Conservation (phyloP, 2,888 invertebrate species). For the Pollenia angustigena region DNA sequence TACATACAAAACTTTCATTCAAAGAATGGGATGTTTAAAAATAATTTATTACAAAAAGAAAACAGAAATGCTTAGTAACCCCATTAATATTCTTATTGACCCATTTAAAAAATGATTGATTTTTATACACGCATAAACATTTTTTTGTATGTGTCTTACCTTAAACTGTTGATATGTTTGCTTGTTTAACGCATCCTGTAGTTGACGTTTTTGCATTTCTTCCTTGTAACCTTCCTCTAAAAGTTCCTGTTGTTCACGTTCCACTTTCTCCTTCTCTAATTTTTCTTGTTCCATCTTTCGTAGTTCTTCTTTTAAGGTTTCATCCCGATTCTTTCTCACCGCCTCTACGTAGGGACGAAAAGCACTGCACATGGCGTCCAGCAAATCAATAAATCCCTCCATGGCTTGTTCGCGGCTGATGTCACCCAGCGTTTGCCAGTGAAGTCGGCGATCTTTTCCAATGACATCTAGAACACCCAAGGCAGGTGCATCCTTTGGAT, state of each 20-base stretch:
- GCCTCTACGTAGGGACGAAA: slow-evolving; percentile 97
- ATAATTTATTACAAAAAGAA: neutral
- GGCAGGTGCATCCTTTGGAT: slow-evolving; percentile 89
- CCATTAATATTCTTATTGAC: slow-evolving; percentile 6
- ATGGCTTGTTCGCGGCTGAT: slow-evolving; percentile 94
- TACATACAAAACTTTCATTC: no score
- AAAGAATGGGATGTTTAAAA: neutral
- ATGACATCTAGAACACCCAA: slow-evolving; percentile 97
- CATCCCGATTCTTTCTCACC: slow-evolving; percentile 93
- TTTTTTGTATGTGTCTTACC: slow-evolving; percentile 74
- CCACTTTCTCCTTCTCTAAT: slow-evolving; percentile 77
- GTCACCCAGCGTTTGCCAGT: slow-evolving; percentile 96
- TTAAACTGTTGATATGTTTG: slow-evolving; percentile 96
- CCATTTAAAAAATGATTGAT: slow-evolving; percentile 1
- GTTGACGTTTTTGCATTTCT: slow-evolving; percentile 87
- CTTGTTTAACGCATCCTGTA: slow-evolving; percentile 98
- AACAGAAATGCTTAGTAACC: neutral
- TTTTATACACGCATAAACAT: neutral
- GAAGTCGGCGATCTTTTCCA: slow-evolving; percentile 94
- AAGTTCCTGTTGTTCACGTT: slow-evolving; percentile 79
- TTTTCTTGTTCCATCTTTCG: slow-evolving; percentile 81
- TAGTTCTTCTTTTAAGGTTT: slow-evolving; percentile 87
- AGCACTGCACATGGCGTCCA: slow-evolving; percentile 94
- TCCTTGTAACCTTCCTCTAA: slow-evolving; percentile 81
- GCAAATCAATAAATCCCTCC: slow-evolving; percentile 94